Conservation (phyloP, 2,113 vertebrate species). For the Protomyctophum bolini region DNA sequence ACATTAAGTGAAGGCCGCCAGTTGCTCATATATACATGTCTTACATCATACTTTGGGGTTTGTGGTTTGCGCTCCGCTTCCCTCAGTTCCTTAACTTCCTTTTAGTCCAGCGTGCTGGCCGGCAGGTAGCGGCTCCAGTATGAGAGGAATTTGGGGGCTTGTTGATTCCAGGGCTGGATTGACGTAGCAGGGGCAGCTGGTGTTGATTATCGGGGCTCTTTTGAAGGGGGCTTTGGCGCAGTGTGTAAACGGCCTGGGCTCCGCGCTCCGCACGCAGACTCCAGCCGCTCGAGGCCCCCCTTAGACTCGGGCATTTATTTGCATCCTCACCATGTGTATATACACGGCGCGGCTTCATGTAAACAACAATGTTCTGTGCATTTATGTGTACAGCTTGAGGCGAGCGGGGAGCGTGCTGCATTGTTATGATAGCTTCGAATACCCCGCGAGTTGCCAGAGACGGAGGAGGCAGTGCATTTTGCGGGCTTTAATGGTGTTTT, state of each 20-base stretch:
- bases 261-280: conserved; percentile 48
- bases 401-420: conserved; percentile 18
- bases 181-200: conserved; percentile 72
- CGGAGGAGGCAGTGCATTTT: conserved; percentile 23
- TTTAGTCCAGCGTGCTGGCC: conserved; percentile 43
- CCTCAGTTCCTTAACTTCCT: conserved; percentile 9
- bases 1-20: too few species aligned
- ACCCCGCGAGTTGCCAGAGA: conserved; percentile 22
- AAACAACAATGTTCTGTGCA: conserved; percentile 41
- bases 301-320: conserved; percentile 53
- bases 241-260: conserved; percentile 56
- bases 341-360: conserved; percentile 38
- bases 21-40: too few species aligned
- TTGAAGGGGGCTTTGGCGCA: conserved; percentile 60
- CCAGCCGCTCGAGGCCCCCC: conserved; percentile 40
- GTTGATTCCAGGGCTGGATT: conserved; percentile 67
- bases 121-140: conserved; percentile 72
- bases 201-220: conserved; percentile 75
- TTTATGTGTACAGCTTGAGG: conserved; percentile 30
- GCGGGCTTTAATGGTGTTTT: conserved; percentile 14
- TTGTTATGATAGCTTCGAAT: conserved; percentile 24
- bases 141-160: conserved; percentile 73
- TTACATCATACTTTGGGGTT: not conserved
- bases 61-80: conserved; percentile 9
- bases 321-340: conserved; percentile 55